phyloP scores from a whole-genome alignment of 2,888 invertebrate species.

The Amblyteles armatorius region DNA sequence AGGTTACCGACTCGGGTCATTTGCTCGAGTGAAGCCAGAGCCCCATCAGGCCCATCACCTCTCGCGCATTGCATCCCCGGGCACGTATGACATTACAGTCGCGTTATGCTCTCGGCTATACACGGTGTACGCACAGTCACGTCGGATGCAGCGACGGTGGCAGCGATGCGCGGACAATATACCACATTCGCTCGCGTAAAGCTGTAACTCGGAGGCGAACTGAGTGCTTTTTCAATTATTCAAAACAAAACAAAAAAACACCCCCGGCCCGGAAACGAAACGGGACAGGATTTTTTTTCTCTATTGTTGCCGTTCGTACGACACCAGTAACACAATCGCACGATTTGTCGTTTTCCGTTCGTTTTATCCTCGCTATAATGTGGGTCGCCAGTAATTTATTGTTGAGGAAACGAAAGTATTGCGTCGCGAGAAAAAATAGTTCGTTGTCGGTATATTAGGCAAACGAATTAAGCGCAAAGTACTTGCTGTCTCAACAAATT shows the following conservation, averaged over 20 bases:
- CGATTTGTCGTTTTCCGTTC: not conserved
- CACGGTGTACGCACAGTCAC: not conserved
- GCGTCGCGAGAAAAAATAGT: too few relatives aligned
- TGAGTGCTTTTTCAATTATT: constrained; percentile 17
- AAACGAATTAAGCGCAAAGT: too few relatives aligned
- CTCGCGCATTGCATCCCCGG: constrained; percentile 5
- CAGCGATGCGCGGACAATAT: not conserved
- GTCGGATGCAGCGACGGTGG: not conserved
- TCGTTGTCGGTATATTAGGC: too few relatives aligned
- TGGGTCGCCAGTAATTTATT: too few relatives aligned
- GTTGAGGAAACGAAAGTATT: too few relatives aligned
- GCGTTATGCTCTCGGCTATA: constrained; percentile 41
- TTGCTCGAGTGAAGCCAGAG: constrained; percentile 22
- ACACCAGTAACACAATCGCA: not conserved
- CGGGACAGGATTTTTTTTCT: not conserved
- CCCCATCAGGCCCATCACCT: constrained; percentile 6
- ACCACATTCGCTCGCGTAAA: not conserved
- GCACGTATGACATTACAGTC: constrained; percentile 45
- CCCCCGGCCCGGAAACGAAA: not conserved
- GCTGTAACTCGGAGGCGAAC: not conserved
- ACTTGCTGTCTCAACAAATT: too few relatives aligned
- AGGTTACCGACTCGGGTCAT: constrained; percentile 24
- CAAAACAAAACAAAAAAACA: not conserved
- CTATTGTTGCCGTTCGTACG: not conserved
- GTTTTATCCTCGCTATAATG: too few relatives aligned